phyloP scores from a whole-genome alignment of 2,888 invertebrate genomes.

The Drosophila aldrichi region DNA sequence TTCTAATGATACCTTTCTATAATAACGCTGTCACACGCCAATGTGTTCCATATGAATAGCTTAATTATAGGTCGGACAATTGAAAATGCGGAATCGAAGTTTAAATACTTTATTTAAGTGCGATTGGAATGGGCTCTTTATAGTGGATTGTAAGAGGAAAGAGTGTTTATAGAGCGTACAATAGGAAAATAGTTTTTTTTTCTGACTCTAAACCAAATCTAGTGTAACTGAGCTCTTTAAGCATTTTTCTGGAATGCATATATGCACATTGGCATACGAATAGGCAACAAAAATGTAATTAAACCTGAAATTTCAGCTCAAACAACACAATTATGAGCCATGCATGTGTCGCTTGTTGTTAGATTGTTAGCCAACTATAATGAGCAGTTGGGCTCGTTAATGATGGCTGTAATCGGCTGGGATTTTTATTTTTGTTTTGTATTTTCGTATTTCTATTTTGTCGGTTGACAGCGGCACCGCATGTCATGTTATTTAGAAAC shows the following conservation, averaged over 20 bases:
- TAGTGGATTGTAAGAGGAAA: too few relatives aligned
- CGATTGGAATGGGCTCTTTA: too few relatives aligned
- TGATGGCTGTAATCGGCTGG: slow-evolving; percentile 60
- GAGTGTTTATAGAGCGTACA: too few relatives aligned
- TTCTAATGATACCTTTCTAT: too few relatives aligned
- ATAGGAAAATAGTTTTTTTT: too few relatives aligned
- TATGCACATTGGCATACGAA: neutral
- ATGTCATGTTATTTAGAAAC: slow-evolving; percentile 66
- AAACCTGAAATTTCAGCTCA: neutral
- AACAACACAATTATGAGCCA: neutral
- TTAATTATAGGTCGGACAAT: too few relatives aligned
- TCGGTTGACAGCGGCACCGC: slow-evolving; percentile 28
- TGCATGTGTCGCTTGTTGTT: neutral
- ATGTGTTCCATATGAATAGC: too few relatives aligned
- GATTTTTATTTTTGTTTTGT: slow-evolving; percentile 2
- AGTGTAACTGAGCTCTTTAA: neutral
- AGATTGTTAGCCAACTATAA: neutral
- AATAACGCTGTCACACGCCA: too few relatives aligned
- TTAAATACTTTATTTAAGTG: too few relatives aligned
- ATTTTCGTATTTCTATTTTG: slow-evolving; percentile 12
- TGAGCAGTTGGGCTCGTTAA: slow-evolving; percentile 38
- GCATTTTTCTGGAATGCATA: too few relatives aligned
- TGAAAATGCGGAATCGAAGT: too few relatives aligned
- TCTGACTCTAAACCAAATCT: neutral
- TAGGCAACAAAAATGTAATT: neutral